These are phyloP conservation scores for Sympetrum striolatum DNA, from an alignment of 2,888 invertebrate species.

Conservation along the genomic window DNA sequence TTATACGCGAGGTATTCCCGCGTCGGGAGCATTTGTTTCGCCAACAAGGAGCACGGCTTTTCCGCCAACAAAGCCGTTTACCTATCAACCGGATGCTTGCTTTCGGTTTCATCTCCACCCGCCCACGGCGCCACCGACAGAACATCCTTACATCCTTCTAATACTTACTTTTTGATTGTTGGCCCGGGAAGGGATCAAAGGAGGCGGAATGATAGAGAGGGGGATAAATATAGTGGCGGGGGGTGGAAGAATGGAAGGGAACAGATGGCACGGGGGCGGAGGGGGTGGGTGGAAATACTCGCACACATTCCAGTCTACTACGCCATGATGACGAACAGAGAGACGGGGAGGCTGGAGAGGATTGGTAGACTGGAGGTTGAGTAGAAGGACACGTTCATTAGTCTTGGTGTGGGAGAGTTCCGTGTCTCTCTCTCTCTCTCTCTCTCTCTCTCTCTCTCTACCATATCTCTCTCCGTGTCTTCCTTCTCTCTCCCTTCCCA, in stretches of 20 bases:
- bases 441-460: not conserved
- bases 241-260: not conserved
- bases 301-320: not conserved
- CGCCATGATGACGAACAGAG: not conserved
- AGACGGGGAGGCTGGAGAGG: not conserved
- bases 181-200: not conserved
- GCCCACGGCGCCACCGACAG: not conserved
- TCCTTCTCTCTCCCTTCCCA: not conserved
- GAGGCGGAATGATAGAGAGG: not conserved
- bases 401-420: not conserved
- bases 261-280: not conserved
- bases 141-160: not conserved
- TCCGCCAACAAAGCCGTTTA: not conserved
- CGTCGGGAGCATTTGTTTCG: too few relatives aligned
- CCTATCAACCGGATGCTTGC: not conserved
- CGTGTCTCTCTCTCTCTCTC: not conserved
- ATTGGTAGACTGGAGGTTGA: not conserved
- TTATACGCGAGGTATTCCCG: too few relatives aligned
- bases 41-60: not conserved
- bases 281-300: not conserved
- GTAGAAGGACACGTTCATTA: constrained; percentile 23
- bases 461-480: not conserved
- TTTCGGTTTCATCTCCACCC: not conserved
- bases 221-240: not conserved
- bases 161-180: not conserved